Evolutionary conservation across 2,113 vertebrate genomes (phyloP), one percentile per base, ranked within the genome.

Genomic region (Cyrtonyx montezumae): DNA sequence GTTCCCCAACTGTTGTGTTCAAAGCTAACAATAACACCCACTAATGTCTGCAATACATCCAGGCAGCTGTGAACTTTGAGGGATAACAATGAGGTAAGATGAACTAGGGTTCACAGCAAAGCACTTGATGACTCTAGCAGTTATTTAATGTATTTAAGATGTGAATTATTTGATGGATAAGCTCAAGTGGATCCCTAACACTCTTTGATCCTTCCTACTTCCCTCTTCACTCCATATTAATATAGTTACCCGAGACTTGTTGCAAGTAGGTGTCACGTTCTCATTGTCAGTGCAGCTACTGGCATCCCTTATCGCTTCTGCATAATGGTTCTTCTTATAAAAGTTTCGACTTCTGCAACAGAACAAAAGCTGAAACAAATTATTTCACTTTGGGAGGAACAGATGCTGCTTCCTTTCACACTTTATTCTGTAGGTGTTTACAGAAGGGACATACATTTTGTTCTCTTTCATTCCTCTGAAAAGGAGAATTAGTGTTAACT

Each of bases 211-310:
- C 87, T 93, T 95, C 58, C 91, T 87, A 87, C 89, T 87, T 96
- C 93, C 67, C 79, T 56, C 45, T 93, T 68, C 78, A 85, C 73
- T 92, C 83, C 90, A 83, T 76, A 88, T 91, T 94, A 94, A 95
- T 90, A 61, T 61, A 88, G 80, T 98, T 98, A 99, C 99, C 98
- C 56, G 97, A 78, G 98, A 97, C 42, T 97, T 85, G 36, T 91
- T 97, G 89, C 95, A 83, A 4, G 97, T 94, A 66, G 94, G 94
- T 63, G 80, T 94, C 87, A 95, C 94, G 4, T 95, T 97, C 90
- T 97, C 81, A 16, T 67, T 97, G 70, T 96, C 96, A 62, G 97
- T 92, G 0, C 48, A 92, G 78, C 73, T 98, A 89, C 84, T 97
- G 65, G 43, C 87, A 12, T 98, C 96, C 93, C 98, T 94, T 75